Evolutionary conservation across 2,113 vertebrate species (phyloP), one percentile per base, ranked within the genome.

Genomic region (Pseudorasbora parva): DNA sequence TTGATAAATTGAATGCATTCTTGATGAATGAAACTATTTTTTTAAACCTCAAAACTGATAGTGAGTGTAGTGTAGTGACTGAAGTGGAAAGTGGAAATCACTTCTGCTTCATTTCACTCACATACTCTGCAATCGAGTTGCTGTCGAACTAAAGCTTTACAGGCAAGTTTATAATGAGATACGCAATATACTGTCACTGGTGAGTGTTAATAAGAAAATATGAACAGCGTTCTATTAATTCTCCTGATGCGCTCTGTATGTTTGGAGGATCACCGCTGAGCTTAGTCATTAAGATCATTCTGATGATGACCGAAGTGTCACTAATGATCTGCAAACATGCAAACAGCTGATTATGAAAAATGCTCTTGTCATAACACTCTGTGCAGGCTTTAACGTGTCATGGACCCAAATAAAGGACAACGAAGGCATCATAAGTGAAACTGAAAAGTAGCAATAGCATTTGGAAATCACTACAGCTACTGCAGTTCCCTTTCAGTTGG

Each of bases 271-370:
- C 66, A 71, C 57, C 33, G 11, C 82, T 76, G 72, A 14, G 57
- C 69, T 74, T 27, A 60, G 71, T 47, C 41, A 60, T 12, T 82
- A 12, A 49, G 71, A 74, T 62, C 43, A 75, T 33, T 43, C 27
- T 8, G 19, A 5, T 51, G 19, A 47, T 76, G 72, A 83, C 43
- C 27, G 45, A 54, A 8, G 25, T 30, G 81, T 75, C 71, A 64
- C 81, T 64, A 62, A 75, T 75, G 59, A 77, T 64, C 37, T 68
- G 5, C 7, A 66, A 64, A 64, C 12, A 49, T 0, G 15, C 77
- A 64, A 79, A 79, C 77, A 79, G 57, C 64, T 49, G 19, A 64
- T 49, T 43, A 79, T 79, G 77, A 49, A 79, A 79, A 79, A 62
- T 78, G 33, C 21, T 62, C 77, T 25, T 79, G 77, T 64, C 77